These are phyloP conservation scores for Propsilocerus akamusi DNA, from an alignment of 1,140 invertebrate genomes.

Conservation along the genomic window DNA sequence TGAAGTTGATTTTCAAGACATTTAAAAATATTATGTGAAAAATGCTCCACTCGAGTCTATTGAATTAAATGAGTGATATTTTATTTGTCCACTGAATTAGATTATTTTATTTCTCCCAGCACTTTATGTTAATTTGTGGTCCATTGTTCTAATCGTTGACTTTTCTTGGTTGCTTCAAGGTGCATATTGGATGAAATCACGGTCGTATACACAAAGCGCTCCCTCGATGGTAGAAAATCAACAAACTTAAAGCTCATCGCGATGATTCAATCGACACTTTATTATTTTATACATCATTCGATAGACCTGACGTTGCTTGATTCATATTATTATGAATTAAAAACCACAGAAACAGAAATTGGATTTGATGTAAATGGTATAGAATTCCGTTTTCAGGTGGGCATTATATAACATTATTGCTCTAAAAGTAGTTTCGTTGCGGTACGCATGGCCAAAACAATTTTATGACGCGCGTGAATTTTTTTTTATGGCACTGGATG, in stretches of 20 bases:
- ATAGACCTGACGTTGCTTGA: neutral
- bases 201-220: neutral
- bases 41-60: neutral
- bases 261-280: neutral
- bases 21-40: no score
- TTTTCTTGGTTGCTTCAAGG: neutral
- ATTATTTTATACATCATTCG: neutral
- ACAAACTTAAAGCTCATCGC: no score
- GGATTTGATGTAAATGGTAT: neutral
- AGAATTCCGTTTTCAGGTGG: neutral
- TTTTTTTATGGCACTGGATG: neutral
- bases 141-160: neutral
- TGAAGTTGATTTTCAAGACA: no score
- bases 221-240: no score
- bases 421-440: neutral
- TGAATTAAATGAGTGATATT: neutral
- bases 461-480: neutral
- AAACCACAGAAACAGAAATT: neutral
- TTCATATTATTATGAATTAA: neutral
- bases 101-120: neutral
- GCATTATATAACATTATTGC: neutral
- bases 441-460: neutral
- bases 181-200: neutral
- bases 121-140: neutral
- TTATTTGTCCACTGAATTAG: neutral